These are phyloP conservation scores for Myopa tessellatipennis DNA, from an alignment of 2,888 invertebrate genomes.

Conservation along the genomic window DNA sequence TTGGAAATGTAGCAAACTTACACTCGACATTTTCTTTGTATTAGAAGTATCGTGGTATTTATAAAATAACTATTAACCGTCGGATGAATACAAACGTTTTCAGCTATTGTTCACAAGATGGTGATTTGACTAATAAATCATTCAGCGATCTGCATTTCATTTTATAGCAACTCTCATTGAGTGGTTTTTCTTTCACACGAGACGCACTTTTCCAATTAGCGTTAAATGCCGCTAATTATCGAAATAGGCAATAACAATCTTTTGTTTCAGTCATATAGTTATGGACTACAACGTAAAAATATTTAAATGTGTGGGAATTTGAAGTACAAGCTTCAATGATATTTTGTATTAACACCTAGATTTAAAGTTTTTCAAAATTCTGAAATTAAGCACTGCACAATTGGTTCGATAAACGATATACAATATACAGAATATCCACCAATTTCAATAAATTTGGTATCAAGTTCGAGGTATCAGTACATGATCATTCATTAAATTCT, in stretches of 20 bases:
- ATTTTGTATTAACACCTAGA: background rate
- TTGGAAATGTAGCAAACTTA: background rate
- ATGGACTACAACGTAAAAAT: background rate
- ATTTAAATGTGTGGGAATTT: background rate
- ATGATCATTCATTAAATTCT: background rate
- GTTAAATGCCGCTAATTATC: background rate
- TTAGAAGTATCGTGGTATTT: background rate
- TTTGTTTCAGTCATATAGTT: background rate
- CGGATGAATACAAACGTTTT: background rate
- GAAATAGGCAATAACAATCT: background rate
- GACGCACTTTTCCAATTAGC: constrained; percentile 26
- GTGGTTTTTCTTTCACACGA: background rate
- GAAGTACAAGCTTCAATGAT: constrained; percentile 7
- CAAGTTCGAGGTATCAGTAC: background rate
- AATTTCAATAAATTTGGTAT: background rate
- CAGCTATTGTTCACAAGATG: background rate
- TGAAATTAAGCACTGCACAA: no score
- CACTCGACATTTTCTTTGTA: background rate
- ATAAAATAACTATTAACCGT: background rate
- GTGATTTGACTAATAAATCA: constrained; percentile 1
- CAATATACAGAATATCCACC: background rate
- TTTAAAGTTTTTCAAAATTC: background rate
- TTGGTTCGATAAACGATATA: background rate
- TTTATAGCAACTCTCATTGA: background rate
- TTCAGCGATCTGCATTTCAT: background rate